phyloP scores from a whole-genome alignment of 2,888 invertebrate species.

The Euphydryas editha region DNA sequence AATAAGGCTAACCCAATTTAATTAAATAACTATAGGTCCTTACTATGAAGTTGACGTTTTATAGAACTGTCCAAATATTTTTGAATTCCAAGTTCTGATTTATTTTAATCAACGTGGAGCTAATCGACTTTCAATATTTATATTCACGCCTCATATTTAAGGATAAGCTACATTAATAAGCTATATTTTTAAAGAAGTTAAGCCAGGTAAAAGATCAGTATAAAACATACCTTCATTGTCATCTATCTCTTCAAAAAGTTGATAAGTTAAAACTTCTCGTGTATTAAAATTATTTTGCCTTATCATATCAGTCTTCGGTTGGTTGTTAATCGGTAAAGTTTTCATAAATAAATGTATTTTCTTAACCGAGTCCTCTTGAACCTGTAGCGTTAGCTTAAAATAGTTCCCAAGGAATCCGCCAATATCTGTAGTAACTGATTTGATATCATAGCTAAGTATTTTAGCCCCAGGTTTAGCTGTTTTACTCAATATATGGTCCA shows the following conservation, averaged over 20 bases:
- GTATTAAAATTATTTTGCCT: conserved; percentile 54
- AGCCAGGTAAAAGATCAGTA: too few relatives aligned
- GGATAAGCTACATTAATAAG: too few relatives aligned
- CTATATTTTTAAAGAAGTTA: too few relatives aligned
- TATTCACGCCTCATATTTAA: too few relatives aligned
- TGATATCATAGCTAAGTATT: conserved; percentile 48
- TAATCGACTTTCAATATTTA: too few relatives aligned
- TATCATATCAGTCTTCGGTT: conserved; percentile 65
- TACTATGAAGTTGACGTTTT: too few relatives aligned
- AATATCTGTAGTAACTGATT: conserved; percentile 57
- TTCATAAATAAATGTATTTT: conserved; percentile 39
- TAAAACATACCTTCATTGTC: conserved; percentile 41
- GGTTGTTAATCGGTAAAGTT: conserved; percentile 55
- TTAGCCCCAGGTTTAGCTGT: conserved; percentile 43
- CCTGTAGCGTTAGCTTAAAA: conserved; percentile 53
- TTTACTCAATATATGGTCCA: conserved; percentile 50
- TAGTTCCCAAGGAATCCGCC: conserved; percentile 71
- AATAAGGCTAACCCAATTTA: too few relatives aligned
- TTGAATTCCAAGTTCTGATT: too few relatives aligned
- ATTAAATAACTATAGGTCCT: too few relatives aligned
- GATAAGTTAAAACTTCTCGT: conserved; percentile 61
- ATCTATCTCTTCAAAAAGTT: conserved; percentile 58
- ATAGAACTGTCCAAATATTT: too few relatives aligned
- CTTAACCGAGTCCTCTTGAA: conserved; percentile 44
- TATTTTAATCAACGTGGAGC: too few relatives aligned